Evolutionary conservation across 2,797 vertebrate genomes (phyloP).

Genomic region (Sternotherus odoratus): DNA sequence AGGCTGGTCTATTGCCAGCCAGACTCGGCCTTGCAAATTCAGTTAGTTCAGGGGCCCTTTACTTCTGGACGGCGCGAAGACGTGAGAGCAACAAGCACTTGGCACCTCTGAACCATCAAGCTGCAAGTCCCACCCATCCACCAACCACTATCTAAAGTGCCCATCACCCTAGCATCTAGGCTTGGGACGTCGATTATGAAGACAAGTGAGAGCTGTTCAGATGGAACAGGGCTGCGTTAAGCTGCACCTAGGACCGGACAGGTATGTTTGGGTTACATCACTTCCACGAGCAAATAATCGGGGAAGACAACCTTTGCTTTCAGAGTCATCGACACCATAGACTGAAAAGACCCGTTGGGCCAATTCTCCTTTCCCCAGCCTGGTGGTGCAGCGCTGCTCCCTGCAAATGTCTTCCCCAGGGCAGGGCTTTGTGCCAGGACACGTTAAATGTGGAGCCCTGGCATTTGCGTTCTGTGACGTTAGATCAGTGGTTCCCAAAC

Average conservation of each 20-base stretch:
- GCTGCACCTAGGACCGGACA: neutral
- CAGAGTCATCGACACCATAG: neutral
- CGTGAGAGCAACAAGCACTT: too few relatives aligned
- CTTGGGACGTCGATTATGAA: neutral
- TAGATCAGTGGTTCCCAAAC: too few relatives aligned
- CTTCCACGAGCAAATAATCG: neutral
- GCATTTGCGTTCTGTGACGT: neutral
- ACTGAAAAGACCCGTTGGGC: neutral
- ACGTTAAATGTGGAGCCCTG: neutral
- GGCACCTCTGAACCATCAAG: neutral
- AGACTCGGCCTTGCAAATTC: too few relatives aligned
- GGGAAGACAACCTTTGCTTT: neutral
- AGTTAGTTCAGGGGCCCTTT: too few relatives aligned
- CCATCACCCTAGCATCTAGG: neutral
- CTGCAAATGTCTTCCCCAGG: neutral
- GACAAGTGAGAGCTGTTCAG: too few relatives aligned
- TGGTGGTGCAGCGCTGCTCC: neutral
- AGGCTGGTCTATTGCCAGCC: too few relatives aligned
- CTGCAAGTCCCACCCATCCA: neutral
- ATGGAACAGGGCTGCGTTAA: neutral
- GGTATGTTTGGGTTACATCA: neutral
- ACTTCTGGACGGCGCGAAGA: too few relatives aligned
- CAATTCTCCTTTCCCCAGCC: neutral
- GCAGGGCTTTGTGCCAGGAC: neutral
- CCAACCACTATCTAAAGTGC: neutral